phyloP scores from a whole-genome alignment of 2,113 vertebrate genomes.

The Brachirus orientalis region DNA sequence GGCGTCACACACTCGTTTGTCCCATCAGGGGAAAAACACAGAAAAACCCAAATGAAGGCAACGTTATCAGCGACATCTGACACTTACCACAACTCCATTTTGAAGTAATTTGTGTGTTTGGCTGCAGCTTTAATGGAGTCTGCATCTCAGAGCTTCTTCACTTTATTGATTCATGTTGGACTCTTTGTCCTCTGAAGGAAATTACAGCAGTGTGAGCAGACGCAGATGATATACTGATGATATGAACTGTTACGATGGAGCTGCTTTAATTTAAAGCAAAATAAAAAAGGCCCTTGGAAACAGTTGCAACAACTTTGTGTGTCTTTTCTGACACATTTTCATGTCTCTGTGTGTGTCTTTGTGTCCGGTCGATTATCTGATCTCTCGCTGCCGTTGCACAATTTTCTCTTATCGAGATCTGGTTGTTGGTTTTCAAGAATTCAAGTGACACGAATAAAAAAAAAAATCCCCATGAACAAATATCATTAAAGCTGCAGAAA shows the following conservation, averaged over 20 bases:
- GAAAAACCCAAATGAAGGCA: slow-evolving; percentile 70
- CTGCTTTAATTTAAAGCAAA: too few species aligned
- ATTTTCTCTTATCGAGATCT: slow-evolving; percentile 64
- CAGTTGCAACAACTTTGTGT: neutral
- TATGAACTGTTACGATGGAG: slow-evolving; percentile 23
- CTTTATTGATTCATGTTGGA: slow-evolving; percentile 72
- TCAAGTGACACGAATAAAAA: neutral
- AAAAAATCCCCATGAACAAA: slow-evolving; percentile 7
- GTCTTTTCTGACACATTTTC: neutral
- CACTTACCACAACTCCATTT: slow-evolving; percentile 74
- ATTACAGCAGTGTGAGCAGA: slow-evolving; percentile 44
- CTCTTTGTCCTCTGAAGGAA: too few species aligned
- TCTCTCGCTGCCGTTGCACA: slow-evolving; percentile 55
- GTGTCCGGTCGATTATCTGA: slow-evolving; percentile 73
- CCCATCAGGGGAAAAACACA: slow-evolving; percentile 56
- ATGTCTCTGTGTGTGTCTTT: neutral
- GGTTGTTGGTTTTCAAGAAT: slow-evolving; percentile 14
- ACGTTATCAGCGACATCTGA: slow-evolving; percentile 74
- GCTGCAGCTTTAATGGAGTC: slow-evolving; percentile 63
- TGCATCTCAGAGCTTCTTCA: slow-evolving; percentile 65
- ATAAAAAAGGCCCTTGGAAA: slow-evolving; percentile 9
- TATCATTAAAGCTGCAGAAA: neutral
- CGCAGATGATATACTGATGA: slow-evolving; percentile 52
- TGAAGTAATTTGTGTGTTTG: slow-evolving; percentile 63
- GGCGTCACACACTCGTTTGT: slow-evolving; percentile 60